Base-by-base conservation (phyloP, 2,888 invertebrate species). In the Tenthredo notha region DNA sequence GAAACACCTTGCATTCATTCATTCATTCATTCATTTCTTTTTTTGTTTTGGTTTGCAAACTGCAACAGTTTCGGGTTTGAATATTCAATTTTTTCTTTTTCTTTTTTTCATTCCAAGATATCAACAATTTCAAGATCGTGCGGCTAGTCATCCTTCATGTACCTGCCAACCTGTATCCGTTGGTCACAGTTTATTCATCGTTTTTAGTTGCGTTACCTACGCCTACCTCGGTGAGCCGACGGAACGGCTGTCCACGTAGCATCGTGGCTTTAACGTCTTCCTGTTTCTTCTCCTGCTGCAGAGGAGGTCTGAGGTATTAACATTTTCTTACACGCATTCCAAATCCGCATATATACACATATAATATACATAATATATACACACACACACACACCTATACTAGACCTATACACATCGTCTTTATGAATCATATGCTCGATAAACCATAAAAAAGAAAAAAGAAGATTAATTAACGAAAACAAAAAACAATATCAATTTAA, bases 271-370 rank as follows among this genome's bases (percentile, higher is more conserved):
- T 85, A 86, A 78, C 85, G 85, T 85, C 86, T 86, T 88, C 85
- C 86, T 86, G 86, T 85, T 84, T 85, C 85, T 54, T 65, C 15
- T 50, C 75, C 15, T 7, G 70, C 12, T 6, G 70, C 70, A 12
- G 33, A 33, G 33, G 70, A 70, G 70, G 15, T 15, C 12, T 25
- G n/a, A 40, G 40, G 70, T 85, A 84, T 85, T 78, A 33, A 75
- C 80, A 85, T 82, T 86, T 86, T 88, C 85, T 86, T 87, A 70
- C 82, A 47, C 86, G 84, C 87, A 85, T 87, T 87, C 86, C 85
- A 15, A 74, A 84, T 82, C 37, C 50, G 47, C 75, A 75, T n/a
- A 50, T 50, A 65, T 15, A 67, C 29, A 4, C 4, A 29, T 2
- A 29, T 37, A 61, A 21, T 25, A 21, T 61, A 21, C 37, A 37